Base-by-base conservation (phyloP, 1,140 invertebrate genomes). In the Calliphora vicina region DNA sequence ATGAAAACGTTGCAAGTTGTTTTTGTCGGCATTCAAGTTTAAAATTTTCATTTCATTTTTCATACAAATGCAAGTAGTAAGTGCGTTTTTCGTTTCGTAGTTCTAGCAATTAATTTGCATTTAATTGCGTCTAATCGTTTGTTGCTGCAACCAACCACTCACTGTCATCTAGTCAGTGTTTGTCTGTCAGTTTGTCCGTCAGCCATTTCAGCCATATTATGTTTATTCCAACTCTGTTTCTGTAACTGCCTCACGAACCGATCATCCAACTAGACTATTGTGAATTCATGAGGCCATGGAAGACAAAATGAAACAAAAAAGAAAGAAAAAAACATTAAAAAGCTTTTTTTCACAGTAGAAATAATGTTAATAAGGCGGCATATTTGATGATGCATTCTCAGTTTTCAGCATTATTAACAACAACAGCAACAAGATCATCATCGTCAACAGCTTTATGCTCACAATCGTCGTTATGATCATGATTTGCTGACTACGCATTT, bases 101-200 rank as follows among this genome's bases (percentile, higher is more conserved):
- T 76, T 76, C 73, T 76, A 17, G 73, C 73, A 76, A 76, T 76
- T 76, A 76, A 76, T 76, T 76, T 76, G 42, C 73, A 76, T 76
- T 76, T 35, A 76, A 76, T 76, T 76, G 73, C 73, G 73, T 76
- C 73, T 76, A 76, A 76, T 76, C 42, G 73, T 43, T 35, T 67
- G 61, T 25, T 67, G 61, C n/a, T 23, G n/a, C n/a, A 20, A n/a
- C n/a, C 61, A 67, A 25, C n/a, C 23, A 67, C n/a, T 67, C 61
- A 67, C 61, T 67, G 61, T 25, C 61, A 67, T 23, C 23, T n/a
- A 67, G 61, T 67, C 61, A 67, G n/a, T 35, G 35, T 35, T 35
- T 35, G 35, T 67, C 61, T 20, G 61, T 20, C 61, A 67, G 61
- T n/a, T 57, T n/a, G 50, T 57, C 50, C 15, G 50, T 57, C 50